phyloP scores from a whole-genome alignment of 2,888 invertebrate species.

The Ischnus inquisitorius region DNA sequence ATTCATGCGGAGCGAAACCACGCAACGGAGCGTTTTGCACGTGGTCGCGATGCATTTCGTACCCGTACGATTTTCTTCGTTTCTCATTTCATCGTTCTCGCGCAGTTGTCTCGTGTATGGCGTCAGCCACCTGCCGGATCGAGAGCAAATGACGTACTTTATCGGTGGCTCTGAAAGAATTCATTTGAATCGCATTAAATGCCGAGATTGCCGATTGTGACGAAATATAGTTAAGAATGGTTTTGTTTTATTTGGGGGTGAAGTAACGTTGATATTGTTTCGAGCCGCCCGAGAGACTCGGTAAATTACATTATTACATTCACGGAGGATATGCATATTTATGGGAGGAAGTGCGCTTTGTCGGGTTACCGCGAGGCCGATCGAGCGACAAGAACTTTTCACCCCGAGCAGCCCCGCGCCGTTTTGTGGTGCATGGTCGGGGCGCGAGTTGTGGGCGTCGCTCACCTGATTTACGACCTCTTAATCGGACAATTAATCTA shows the following conservation, averaged over 20 bases:
- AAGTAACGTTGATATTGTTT: not conserved
- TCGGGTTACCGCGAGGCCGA: conserved; percentile 53
- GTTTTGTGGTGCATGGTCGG: conserved; percentile 57
- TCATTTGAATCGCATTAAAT: not conserved
- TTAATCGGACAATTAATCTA: conserved; percentile 85
- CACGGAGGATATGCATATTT: conserved; percentile 31
- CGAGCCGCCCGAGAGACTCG: conserved; percentile 3
- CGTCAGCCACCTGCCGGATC: conserved; percentile 54
- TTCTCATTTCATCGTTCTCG: conserved; percentile 37
- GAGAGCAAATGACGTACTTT: not conserved
- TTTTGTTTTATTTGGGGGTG: not conserved
- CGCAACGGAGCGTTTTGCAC: conserved; percentile 66
- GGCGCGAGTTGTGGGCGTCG: conserved; percentile 77
- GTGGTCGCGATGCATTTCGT: conserved; percentile 49
- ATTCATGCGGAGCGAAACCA: conserved; percentile 61
- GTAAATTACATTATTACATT: conserved; percentile 69
- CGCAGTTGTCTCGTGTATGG: conserved; percentile 15
- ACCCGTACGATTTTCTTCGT: conserved; percentile 41
- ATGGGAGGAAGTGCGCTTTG: conserved; percentile 61
- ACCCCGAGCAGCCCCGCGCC: conserved; percentile 31
- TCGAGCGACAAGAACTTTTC: conserved; percentile 36
- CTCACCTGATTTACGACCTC: conserved; percentile 83
- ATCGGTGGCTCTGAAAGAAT: not conserved
- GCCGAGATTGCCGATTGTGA: too few species aligned
- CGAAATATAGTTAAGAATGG: too few species aligned